Evolutionary conservation across 2,113 vertebrate genomes (phyloP), one percentile per base, ranked within the genome.

Genomic region (Rhinopomastus cyanomelas): DNA sequence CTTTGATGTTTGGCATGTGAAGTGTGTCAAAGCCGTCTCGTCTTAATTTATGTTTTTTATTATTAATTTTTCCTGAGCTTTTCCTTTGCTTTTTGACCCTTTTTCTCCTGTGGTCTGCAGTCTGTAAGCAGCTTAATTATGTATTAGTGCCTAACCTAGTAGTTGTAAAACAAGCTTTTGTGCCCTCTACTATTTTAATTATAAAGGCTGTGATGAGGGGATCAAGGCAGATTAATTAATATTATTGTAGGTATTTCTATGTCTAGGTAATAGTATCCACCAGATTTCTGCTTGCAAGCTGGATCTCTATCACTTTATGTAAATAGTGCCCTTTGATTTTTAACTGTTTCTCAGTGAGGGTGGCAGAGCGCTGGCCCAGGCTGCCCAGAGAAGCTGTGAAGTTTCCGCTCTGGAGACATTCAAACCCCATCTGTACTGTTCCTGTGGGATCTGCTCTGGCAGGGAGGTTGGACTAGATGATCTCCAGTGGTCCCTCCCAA

Each of bases 291-390:
- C 3, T 18, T 61, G 48, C 8, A 22, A 44, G 9, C 23, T 25
- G 60, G n/a, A 66, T 13, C 3, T 57, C 18, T 37, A 34, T 29
- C 19, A 1, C 0, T 0, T 51, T 81, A 4, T 69, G 4, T 74
- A 16, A 51, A 18, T 2, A 3, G 1, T 11, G 9, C 11, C 6
- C 10, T 57, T 53, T 14, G 2, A 44, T 87, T 77, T 62, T 0
- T 44, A 21, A 7, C 5, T 25, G 11, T 52, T 29, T 56, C 8
- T 15, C 39, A 42, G 39, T 42, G 39, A 42, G 39, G 39, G 39
- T 42, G 11, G 11, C 39, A 42, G 39, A 42, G 39, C 39, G 11
- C 39, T 42, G 39, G 39, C 39, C 39, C 39, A 42, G 39, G 39
- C 15, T 42, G 39, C 39, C 15, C 39, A 42, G 39, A 42, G 39